Base-by-base conservation (phyloP, 2,888 invertebrate genomes). In the Volucella inanis region DNA sequence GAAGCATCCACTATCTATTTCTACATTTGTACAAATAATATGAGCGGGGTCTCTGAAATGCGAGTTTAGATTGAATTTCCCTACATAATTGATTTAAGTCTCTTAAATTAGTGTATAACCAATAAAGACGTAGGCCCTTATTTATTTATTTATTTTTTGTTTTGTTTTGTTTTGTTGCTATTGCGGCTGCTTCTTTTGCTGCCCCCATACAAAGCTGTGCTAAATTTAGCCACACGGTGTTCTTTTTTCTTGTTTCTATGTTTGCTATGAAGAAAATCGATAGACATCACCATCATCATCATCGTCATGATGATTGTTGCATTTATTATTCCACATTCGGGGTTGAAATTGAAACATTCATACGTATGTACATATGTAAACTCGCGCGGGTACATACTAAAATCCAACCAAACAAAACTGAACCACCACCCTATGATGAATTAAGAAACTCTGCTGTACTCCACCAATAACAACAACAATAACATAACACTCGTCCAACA, bases 311-410 rank as follows among this genome's bases (percentile, higher is more conserved):
- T 77, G 85, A 85, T 85, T 85, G 85, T 81, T 85, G 85, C 81
- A 81, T 81, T 85, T 85, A 85, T 76, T 81, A 85, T 85, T 85
- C 85, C 71, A 74, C 85, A 76, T 85, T 81, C 62, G 81, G 84
- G 84, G 85, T 81, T 85, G 81, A 77, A 77, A 62, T 43, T 31
- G 31, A 31, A 31, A 80, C 50, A 70, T 49, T 43, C 52, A 0
- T 31, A 31, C 22, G 39, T 14, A 68, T 8, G 8, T 49, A 50
- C 9, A 49, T 31, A 6, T 31, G 6, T 31, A 31, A 6, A 31
- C 31, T 31, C 6, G 31, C 6, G 31, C 31, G 31, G 45, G 52
- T 55, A 59, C 57, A 54, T 54, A 77, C 49, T 31, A 54, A 55
- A 61, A 39, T 50, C 57, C 15, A 55, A 54, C 65, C 15, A 57